phyloP scores from a whole-genome alignment of 2,113 vertebrate genomes.

The Acinonyx jubatus region DNA sequence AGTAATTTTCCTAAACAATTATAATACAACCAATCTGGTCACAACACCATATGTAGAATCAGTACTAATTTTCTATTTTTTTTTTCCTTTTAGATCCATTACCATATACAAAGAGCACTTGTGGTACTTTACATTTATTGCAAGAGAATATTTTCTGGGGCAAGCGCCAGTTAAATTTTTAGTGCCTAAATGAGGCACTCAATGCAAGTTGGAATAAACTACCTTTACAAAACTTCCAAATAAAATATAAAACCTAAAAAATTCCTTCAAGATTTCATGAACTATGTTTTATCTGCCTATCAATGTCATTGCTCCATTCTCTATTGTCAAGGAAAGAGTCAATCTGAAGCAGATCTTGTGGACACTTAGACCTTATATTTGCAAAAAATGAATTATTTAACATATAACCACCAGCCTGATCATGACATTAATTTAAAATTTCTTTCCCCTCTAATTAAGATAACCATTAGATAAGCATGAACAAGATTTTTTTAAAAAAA shows the following conservation, averaged over 20 bases:
- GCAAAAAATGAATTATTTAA: slow-evolving; percentile 51
- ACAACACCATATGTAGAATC: background rate
- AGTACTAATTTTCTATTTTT: background rate
- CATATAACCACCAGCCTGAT: background rate
- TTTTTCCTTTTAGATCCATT: background rate
- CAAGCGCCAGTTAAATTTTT: background rate
- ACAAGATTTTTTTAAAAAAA: background rate
- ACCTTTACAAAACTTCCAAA: background rate
- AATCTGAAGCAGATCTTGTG: background rate
- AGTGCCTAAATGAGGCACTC: background rate
- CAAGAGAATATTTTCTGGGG: background rate
- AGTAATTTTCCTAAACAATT: background rate
- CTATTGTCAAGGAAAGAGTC: background rate
- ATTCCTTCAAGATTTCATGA: background rate
- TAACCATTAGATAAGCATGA: slow-evolving; percentile 21
- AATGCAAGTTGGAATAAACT: background rate
- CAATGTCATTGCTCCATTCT: background rate
- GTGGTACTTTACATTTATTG: background rate
- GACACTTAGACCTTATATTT: background rate
- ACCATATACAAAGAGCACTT: background rate
- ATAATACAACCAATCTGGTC: background rate
- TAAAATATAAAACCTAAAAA: background rate
- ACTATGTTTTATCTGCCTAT: background rate
- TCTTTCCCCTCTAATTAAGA: slow-evolving; percentile 49
- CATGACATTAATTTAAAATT: slow-evolving; percentile 51